Base-by-base conservation (phyloP, 2,888 invertebrate species). In the Sisyra nigra region DNA sequence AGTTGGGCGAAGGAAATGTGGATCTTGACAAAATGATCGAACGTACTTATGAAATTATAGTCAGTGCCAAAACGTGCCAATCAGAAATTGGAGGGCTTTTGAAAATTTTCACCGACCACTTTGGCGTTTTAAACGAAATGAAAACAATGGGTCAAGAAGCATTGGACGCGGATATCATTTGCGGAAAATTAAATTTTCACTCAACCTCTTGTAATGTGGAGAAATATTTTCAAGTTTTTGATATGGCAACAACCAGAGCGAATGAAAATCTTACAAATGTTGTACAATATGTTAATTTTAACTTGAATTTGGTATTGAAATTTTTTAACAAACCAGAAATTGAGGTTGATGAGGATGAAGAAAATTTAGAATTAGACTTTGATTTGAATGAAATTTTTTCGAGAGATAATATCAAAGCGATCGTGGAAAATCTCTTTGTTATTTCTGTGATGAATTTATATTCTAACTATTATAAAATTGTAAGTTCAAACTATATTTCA, bases 381-480 rank as follows among this genome's bases (percentile, higher is more conserved):
- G 29, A 42, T 11, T 31, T 31, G 37, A 18, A 37, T 18, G 14
- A 37, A 11, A 19, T 19, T 2, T 17, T 37, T 19, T 19, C 37
- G 8, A n/a, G 17, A 19, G 17, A 37, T 8, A 17, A 18, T 18
- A 49, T 46, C 44, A 50, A 50, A 36, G 57, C 51, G 34, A 52
- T 59, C 29, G 49, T 58, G 33, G 53, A 56, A 43, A 52, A 57
- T 30, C 50, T 59, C 46, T 45, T 63, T 41, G 47, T 55, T 44
- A 50, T 61, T 30, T 52, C 59, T 32, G 44, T 65, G 6, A 56
- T 59, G 11, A 51, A 59, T 40, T 54, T 58, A 42, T 62, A 66
- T 46, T 49, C 54, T 9, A 50, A 54, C 32, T 56, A 66, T 51
- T 68, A 63, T 52, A 62, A 60, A 56, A 63, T 59, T 44, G 64